Evolutionary conservation across 2,888 invertebrate species (phyloP).

Genomic region (Terebella lapidaria): DNA sequence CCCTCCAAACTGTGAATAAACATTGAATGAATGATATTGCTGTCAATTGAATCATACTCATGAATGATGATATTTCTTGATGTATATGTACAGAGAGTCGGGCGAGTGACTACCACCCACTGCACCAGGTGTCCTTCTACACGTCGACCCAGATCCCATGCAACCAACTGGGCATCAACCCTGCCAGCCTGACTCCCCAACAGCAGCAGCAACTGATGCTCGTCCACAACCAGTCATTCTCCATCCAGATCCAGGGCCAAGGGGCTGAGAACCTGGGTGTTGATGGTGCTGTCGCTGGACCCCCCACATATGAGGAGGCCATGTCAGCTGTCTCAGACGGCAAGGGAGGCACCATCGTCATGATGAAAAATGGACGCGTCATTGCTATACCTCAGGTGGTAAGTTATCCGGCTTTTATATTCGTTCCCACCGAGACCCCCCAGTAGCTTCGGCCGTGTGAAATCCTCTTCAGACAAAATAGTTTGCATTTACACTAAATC

Average conservation of each 20-base stretch:
- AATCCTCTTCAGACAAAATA: too few relatives aligned
- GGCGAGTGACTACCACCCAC: conserved; percentile 5
- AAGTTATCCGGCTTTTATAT: background rate
- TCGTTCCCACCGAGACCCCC: background rate
- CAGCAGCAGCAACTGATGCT: conserved; percentile 5
- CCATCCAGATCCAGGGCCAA: background rate
- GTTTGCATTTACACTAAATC: too few relatives aligned
- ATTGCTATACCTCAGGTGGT: background rate
- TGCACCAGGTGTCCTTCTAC: conserved; percentile 5
- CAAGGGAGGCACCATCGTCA: background rate
- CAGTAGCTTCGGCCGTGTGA: background rate
- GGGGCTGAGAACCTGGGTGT: background rate
- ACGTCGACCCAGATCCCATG: background rate
- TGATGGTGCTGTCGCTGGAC: background rate
- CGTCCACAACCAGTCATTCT: conserved; percentile 5
- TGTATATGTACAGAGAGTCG: too few relatives aligned
- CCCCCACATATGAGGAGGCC: conserved; percentile 6
- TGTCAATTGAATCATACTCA: too few relatives aligned
- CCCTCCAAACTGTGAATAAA: too few relatives aligned
- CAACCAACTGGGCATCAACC: background rate
- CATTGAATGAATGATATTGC: too few relatives aligned
- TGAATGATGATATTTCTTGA: too few relatives aligned
- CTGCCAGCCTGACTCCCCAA: background rate
- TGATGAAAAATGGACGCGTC: background rate
- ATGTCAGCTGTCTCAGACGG: background rate